phyloP scores from a whole-genome alignment of 2,113 vertebrate genomes.

The Mobula hypostoma region DNA sequence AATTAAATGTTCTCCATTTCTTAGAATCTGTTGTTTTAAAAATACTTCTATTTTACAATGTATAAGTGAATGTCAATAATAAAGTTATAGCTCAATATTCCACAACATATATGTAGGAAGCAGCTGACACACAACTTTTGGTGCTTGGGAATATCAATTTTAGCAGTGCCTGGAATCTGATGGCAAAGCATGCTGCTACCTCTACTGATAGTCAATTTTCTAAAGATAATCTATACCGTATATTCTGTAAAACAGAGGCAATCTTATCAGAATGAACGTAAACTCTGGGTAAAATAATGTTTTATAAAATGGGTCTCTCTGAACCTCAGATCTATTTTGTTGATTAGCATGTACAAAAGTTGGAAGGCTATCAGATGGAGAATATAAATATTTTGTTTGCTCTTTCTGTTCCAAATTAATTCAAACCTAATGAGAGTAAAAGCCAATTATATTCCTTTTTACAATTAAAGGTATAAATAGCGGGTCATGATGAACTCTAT shows the following conservation, averaged over 20 bases:
- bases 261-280: background rate
- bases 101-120: background rate
- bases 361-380: background rate
- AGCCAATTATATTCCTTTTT: background rate
- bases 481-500: background rate
- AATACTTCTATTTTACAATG: background rate
- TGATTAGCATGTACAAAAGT: background rate
- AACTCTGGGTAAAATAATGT: background rate
- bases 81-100: background rate
- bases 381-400: background rate
- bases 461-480: background rate
- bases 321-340: constrained; percentile 18
- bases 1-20: background rate
- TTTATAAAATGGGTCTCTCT: background rate
- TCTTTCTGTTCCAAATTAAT: background rate
- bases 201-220: background rate
- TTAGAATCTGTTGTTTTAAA: background rate
- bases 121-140: background rate
- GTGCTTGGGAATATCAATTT: background rate
- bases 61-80: background rate
- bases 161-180: background rate
- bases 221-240: background rate
- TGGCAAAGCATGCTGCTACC: background rate
- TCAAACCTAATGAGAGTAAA: background rate
- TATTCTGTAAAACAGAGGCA: background rate